These are phyloP conservation scores for Rhombomys opimus DNA, from an alignment of 2,113 vertebrate species.

Conservation along the genomic window DNA sequence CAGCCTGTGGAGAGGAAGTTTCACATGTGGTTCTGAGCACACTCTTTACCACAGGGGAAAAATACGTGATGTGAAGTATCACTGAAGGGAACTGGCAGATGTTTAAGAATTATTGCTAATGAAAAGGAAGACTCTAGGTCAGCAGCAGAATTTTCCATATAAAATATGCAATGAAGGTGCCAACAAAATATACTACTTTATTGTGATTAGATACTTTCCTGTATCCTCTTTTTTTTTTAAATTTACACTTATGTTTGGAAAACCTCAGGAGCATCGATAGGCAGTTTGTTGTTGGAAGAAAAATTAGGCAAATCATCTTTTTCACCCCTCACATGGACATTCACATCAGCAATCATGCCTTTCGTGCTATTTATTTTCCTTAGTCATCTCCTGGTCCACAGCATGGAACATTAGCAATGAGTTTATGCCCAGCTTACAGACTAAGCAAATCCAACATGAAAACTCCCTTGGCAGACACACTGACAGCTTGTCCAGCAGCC, in stretches of 20 bases:
- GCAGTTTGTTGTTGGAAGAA: not conserved
- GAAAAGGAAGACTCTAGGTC: not conserved
- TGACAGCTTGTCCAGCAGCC: not conserved
- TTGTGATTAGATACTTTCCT: not conserved
- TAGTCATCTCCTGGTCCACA: not conserved
- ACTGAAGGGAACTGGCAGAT: not conserved
- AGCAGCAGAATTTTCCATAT: not conserved
- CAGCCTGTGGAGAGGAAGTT: not conserved
- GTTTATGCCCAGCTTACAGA: not conserved
- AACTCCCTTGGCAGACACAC: not conserved
- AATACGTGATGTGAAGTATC: not conserved
- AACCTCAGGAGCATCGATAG: not conserved
- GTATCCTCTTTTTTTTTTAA: not conserved
- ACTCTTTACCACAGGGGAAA: not conserved
- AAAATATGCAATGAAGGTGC: not conserved
- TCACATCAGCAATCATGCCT: not conserved
- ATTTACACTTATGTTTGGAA: not conserved
- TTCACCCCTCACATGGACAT: not conserved
- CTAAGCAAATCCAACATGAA: not conserved
- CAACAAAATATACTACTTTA: not conserved
- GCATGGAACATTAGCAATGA: not conserved
- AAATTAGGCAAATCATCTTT: not conserved
- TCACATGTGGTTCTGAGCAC: rapidly evolving
- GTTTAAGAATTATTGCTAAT: not conserved
- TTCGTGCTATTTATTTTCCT: not conserved